Conservation (phyloP, 2,888 invertebrate species). For the Tillus elongatus region DNA sequence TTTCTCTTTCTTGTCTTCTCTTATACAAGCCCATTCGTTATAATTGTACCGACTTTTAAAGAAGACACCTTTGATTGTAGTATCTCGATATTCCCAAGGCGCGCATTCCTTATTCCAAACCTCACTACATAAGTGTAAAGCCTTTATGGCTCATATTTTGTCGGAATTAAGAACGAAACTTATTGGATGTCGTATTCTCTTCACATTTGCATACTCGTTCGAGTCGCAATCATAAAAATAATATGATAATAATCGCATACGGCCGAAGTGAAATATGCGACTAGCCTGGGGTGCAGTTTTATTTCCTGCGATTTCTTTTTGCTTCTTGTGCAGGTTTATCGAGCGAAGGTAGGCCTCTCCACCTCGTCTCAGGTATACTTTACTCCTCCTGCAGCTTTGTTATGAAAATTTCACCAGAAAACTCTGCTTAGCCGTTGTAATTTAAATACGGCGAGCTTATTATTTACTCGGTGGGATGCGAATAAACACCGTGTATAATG, state of each 20-base stretch:
- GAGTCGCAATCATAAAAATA: conserved; percentile 34
- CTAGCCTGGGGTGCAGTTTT: conserved; percentile 18
- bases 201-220: conserved; percentile 34
- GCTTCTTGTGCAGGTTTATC: conserved; percentile 24
- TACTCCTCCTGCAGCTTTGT: conserved; percentile 21
- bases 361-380: conserved; percentile 19
- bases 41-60: too few relatives aligned
- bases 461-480: conserved; percentile 28
- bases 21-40: too few relatives aligned
- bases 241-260: conserved; percentile 34
- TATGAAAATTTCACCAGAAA: conserved; percentile 26
- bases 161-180: conserved; percentile 34
- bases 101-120: too few relatives aligned
- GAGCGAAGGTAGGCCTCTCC: conserved; percentile 18
- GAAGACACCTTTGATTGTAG: too few relatives aligned
- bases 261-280: conserved; percentile 31
- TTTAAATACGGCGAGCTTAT: conserved; percentile 28
- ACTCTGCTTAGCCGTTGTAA: conserved; percentile 22
- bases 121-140: conserved; percentile 30
- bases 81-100: too few relatives aligned
- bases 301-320: conserved; percentile 17
- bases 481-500: conserved; percentile 29
- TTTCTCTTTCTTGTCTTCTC: too few relatives aligned
- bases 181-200: conserved; percentile 32
- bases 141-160: conserved; percentile 34